Percentiles rank a stretch among this genome's conserved stretches.
Evolutionary conservation across 1,140 invertebrate genomes (phyloP).

Genomic region (Ganaspis sp.): DNA sequence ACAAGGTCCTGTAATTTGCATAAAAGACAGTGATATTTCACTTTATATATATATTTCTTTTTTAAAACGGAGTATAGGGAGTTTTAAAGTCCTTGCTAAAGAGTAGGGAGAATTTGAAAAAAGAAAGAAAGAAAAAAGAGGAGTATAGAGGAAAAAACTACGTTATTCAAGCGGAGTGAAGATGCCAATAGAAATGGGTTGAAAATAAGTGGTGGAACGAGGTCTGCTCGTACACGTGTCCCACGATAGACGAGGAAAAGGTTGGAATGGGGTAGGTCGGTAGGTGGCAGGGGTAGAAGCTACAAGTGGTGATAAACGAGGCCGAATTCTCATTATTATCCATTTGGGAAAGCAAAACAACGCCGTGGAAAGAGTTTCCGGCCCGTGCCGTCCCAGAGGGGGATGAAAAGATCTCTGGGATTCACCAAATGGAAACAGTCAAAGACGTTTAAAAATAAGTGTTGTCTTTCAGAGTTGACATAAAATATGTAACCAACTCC

Average conservation of each 20-base stretch:
- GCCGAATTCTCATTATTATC: conserved; percentile 71
- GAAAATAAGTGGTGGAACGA: conserved; percentile 62
- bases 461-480: neutral
- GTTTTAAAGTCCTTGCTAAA: too few species aligned
- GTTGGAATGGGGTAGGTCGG: conserved; percentile 43
- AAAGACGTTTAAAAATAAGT: conserved; percentile 13
- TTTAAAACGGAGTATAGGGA: too few species aligned
- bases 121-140: too few species aligned
- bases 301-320: conserved; percentile 76
- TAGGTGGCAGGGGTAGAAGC: conserved; percentile 64
- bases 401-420: conserved; percentile 29
- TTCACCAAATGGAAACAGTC: conserved; percentile 10
- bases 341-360: conserved; percentile 61
- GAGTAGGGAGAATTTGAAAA: too few species aligned
- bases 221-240: conserved; percentile 53
- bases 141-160: neutral
- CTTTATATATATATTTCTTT: conserved; percentile 11
- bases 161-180: neutral
- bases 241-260: conserved; percentile 32
- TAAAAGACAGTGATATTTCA: too few species aligned
- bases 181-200: conserved; percentile 44
- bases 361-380: conserved; percentile 48
- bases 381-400: conserved; percentile 43
- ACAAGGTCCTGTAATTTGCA: too few species aligned
- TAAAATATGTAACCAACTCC: conserved; percentile 6